A percentile compares a stretch with the other conserved stretches of the same genome.
Evolutionary conservation across 2,113 vertebrate species (phyloP).

Genomic region (Calypte anna): DNA sequence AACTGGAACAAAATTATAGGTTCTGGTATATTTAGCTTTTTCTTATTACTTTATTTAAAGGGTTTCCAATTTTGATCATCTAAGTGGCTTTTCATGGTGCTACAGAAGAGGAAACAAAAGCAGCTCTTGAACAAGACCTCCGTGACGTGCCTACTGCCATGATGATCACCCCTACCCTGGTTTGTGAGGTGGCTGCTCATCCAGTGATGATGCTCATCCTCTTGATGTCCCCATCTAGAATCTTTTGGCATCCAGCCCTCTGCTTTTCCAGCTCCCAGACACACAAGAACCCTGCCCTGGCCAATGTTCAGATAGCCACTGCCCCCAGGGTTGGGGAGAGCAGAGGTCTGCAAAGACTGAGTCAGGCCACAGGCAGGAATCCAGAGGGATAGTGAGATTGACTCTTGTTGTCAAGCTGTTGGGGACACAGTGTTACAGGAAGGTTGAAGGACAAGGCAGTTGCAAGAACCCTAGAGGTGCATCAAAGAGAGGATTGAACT

Average conservation of each 20-base stretch:
- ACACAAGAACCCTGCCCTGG: not conserved
- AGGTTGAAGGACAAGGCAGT: not conserved
- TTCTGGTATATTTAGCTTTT: not conserved
- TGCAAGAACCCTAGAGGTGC: not conserved
- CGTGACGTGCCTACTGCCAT: not conserved
- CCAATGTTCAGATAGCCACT: not conserved
- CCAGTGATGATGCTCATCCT: not conserved
- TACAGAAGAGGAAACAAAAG: not conserved
- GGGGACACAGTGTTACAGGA: not conserved
- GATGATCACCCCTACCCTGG: not conserved
- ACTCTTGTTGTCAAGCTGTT: not conserved
- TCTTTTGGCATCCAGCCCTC: not conserved
- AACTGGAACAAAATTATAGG: not conserved
- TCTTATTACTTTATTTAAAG: not conserved
- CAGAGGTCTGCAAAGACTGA: fast-evolving
- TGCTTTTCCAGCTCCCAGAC: not conserved
- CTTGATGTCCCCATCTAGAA: not conserved
- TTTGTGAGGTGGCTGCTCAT: not conserved
- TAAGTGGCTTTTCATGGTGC: not conserved
- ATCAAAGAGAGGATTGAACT: not conserved
- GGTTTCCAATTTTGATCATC: not conserved
- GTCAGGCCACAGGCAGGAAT: not conserved
- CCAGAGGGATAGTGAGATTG: not conserved
- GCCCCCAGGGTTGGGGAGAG: not conserved
- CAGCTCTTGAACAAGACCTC: not conserved